Evolutionary conservation across 2,888 invertebrate species (phyloP), one percentile per base, ranked within the genome.

Genomic region (Bombylius discolor): DNA sequence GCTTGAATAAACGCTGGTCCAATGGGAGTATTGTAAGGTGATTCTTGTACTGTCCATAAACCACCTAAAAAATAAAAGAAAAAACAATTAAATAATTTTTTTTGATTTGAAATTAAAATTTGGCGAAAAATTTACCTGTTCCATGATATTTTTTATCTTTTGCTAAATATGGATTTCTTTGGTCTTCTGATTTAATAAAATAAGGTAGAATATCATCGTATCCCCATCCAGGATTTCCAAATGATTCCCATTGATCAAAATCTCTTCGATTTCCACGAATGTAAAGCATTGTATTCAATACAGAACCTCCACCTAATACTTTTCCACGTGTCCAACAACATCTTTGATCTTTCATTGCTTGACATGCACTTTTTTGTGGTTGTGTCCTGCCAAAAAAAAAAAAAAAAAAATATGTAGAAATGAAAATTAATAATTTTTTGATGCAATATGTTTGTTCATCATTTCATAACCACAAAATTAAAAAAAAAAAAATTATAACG

Each of bases 321-420:
- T 92, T 92, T 51, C 95, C 94, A 57, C 92, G 80, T 0, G 93
- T 92, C 92, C 92, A 93, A 65, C 85, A 84, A 67, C 90, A 90
- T 48, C 89, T 80, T 64, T 85, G 81, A 67, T 89, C 89, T 54
- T 82, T 77, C 89, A 91, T 90, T 0, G 90, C 91, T 68, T 89
- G 87, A 62, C 91, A 92, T 0, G 91, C 91, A 0, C 87, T 81
- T 49, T 81, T 78, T 72, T 89, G 88, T 0, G 91, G 87, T 70
- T 92, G 89, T 0, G 92, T 85, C 62, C 90, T 87, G 72, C 34
- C 79, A 78, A 52, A 23, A 31, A 79, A 49, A 50, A 39, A 46
- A 50, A 49, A 53, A 12, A 42, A 8, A 52, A 36, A 4, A 4
- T 8, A 36, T 36, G 9, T 36, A 36, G 7, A 36, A 36, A 36